Percentiles rank a stretch among this genome's conserved stretches.
Evolutionary conservation across 2,797 vertebrate genomes (phyloP).

Genomic region (Masticophis lateralis): DNA sequence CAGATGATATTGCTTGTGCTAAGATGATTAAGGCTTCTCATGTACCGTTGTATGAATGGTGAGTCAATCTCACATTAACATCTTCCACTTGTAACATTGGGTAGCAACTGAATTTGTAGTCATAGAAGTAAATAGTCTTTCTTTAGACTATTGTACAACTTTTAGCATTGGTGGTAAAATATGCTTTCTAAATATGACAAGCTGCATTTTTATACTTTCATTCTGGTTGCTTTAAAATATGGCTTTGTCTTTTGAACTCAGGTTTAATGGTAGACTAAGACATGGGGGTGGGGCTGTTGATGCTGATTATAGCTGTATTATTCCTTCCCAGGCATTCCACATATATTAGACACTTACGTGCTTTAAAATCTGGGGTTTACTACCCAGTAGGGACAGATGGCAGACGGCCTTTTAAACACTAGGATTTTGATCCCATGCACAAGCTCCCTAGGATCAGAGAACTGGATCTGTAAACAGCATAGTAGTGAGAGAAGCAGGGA

Average conservation of each 20-base stretch:
- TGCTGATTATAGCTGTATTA: background rate
- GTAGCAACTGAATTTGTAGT: background rate
- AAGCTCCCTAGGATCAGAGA: too few species aligned
- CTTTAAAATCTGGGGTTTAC: too few species aligned
- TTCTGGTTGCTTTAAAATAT: background rate
- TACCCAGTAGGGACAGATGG: too few species aligned
- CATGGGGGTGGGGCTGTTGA: background rate
- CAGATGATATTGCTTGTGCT: conserved; percentile 26
- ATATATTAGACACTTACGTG: too few species aligned
- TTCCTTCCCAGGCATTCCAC: too few species aligned
- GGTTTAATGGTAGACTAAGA: background rate
- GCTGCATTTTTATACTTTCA: background rate
- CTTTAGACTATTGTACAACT: background rate
- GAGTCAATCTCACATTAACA: background rate
- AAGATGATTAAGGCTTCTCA: conserved; percentile 41
- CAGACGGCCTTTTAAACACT: background rate
- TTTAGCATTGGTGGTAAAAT: background rate
- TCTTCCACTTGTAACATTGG: background rate
- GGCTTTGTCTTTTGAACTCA: background rate
- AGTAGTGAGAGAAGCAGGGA: too few species aligned
- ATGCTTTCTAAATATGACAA: background rate
- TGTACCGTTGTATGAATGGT: too few species aligned
- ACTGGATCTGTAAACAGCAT: too few species aligned
- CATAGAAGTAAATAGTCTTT: background rate
- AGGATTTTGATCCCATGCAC: background rate